Evolutionary conservation across 2,113 vertebrate genomes (phyloP).

Genomic region (Crotalus helleri): DNA sequence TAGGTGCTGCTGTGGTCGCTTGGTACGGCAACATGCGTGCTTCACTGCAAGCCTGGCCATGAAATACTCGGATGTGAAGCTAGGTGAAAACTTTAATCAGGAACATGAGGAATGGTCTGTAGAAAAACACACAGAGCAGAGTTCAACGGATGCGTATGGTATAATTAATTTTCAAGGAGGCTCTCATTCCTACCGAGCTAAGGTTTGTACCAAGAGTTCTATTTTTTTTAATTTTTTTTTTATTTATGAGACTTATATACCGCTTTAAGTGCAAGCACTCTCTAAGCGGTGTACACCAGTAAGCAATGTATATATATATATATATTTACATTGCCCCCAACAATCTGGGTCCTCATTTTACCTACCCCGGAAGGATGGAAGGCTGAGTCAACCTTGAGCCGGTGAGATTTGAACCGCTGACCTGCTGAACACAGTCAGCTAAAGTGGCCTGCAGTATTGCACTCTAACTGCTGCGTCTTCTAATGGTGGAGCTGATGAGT

Average conservation of each 20-base stretch:
- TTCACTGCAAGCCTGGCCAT: constrained; percentile 93
- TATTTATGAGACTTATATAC: no score
- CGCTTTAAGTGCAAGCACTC: no score
- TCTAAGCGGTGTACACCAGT: no score
- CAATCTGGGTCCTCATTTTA: no score
- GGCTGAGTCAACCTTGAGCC: no score
- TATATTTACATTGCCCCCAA: no score
- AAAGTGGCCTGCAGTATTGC: no score
- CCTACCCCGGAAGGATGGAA: no score
- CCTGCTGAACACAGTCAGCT: no score
- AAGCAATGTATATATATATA: no score
- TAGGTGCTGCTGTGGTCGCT: constrained; percentile 94
- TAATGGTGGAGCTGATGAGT: background rate
- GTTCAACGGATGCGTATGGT: constrained; percentile 93
- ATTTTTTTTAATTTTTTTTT: background rate
- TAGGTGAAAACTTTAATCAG: constrained; percentile 82
- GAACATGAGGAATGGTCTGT: constrained; percentile 91
- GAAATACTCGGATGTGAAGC: constrained; percentile 95
- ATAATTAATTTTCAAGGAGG: constrained; percentile 99
- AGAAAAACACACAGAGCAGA: constrained; percentile 94
- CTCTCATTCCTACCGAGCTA: constrained; percentile 97
- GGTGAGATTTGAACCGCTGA: no score
- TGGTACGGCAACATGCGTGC: constrained; percentile 95
- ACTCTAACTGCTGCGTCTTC: no score
- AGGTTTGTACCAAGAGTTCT: constrained; percentile 70